Evolutionary conservation across 2,797 vertebrate species (phyloP).

Genomic region (Buceros bicornis): DNA sequence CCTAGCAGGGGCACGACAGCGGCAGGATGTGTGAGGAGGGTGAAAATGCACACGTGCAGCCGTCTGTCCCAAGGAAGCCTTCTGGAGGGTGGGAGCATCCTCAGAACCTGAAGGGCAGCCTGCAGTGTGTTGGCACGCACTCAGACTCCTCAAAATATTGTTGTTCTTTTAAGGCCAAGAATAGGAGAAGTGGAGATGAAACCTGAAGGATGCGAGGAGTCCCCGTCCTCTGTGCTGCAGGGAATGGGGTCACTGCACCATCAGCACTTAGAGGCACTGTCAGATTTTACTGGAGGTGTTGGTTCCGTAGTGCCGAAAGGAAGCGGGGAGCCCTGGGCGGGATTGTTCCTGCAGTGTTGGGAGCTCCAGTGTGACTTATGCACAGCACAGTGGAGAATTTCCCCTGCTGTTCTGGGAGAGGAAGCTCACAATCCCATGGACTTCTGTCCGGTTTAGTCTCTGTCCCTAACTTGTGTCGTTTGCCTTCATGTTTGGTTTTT

Average conservation of each 20-base stretch:
- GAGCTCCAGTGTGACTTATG: neutral
- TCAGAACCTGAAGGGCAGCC: neutral
- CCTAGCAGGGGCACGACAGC: conserved; percentile 6
- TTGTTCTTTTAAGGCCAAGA: neutral
- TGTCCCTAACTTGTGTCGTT: neutral
- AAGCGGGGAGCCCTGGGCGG: neutral
- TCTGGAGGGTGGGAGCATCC: neutral
- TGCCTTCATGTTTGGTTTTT: neutral
- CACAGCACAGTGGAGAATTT: neutral
- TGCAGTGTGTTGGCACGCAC: neutral
- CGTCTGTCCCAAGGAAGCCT: neutral
- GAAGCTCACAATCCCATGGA: neutral
- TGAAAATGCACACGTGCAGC: neutral
- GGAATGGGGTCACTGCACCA: neutral
- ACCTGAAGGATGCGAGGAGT: neutral
- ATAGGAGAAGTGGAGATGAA: neutral
- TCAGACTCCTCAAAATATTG: neutral
- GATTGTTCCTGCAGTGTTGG: neutral
- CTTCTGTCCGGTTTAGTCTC: neutral
- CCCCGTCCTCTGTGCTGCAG: neutral
- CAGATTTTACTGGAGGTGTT: neutral
- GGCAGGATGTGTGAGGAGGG: neutral
- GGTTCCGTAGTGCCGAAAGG: neutral
- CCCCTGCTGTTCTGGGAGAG: neutral
- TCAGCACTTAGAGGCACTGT: neutral